Evolutionary conservation across 2,888 invertebrate species (phyloP).

Genomic region (Aethes cnicana): DNA sequence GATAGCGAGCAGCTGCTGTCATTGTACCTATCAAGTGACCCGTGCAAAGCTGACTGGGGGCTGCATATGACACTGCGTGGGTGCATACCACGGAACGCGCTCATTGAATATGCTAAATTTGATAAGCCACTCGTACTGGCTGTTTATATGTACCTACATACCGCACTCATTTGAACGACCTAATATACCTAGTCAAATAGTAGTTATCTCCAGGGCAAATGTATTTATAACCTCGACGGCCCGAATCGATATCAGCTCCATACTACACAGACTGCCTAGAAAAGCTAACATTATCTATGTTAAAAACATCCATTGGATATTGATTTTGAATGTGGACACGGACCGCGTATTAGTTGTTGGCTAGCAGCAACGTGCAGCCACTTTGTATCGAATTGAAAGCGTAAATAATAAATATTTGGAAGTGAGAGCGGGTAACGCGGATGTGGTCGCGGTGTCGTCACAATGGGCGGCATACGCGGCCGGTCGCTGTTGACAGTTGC

Average conservation of each 20-base stretch:
- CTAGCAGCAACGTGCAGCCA: conserved; percentile 24
- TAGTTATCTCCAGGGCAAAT: conserved; percentile 14
- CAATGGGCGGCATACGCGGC: conserved; percentile 48
- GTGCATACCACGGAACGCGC: neutral
- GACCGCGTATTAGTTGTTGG: neutral
- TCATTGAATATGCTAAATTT: conserved; percentile 27
- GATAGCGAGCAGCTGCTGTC: conserved; percentile 48
- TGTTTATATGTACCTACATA: conserved; percentile 8
- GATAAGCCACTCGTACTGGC: conserved; percentile 33
- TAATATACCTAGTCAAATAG: conserved; percentile 24
- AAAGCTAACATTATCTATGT: conserved; percentile 11
- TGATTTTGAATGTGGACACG: neutral
- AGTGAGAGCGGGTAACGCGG: conserved; percentile 51
- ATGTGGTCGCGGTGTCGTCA: conserved; percentile 39
- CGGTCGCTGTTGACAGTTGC: conserved; percentile 50
- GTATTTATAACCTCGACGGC: conserved; percentile 22
- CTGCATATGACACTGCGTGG: conserved; percentile 20
- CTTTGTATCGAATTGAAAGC: conserved; percentile 47
- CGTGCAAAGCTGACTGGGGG: conserved; percentile 26
- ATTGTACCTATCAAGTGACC: conserved; percentile 45
- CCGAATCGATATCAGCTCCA: conserved; percentile 15
- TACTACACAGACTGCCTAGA: conserved; percentile 7
- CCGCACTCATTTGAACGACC: conserved; percentile 30
- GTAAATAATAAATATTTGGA: conserved; percentile 65
- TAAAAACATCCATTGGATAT: neutral